Conservation (phyloP, 2,113 vertebrate genomes). For the Chaenogobius annularis region DNA sequence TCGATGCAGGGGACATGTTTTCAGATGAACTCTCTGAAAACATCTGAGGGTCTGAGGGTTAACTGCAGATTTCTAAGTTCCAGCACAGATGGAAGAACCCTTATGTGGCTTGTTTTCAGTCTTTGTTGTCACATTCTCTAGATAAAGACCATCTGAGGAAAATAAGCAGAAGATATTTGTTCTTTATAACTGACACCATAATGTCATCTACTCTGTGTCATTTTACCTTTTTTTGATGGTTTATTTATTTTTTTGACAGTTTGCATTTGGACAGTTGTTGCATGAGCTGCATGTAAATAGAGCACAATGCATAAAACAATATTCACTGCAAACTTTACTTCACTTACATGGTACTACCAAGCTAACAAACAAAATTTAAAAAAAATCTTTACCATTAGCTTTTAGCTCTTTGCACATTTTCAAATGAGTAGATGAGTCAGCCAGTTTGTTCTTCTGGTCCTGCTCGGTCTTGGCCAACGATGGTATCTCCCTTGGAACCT, state of each 20-base stretch:
- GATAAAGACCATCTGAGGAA: constrained; percentile 2
- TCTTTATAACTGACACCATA: not conserved
- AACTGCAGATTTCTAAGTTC: not conserved
- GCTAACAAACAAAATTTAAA: not conserved
- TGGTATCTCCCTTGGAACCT: not conserved
- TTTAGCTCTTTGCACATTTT: not conserved
- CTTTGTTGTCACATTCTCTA: constrained; percentile 12
- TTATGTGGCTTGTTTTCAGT: not conserved
- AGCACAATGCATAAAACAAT: not conserved
- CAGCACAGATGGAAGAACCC: not conserved
- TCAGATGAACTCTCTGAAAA: not conserved
- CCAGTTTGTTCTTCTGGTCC: not conserved
- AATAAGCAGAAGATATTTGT: not conserved
- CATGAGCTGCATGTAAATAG: not conserved
- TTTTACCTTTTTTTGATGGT: not conserved
- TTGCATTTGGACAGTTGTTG: not conserved
- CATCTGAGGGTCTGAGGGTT: not conserved
- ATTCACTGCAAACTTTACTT: too few species aligned
- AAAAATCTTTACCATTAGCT: not conserved
- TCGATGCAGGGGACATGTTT: too few species aligned
- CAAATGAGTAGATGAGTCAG: not conserved
- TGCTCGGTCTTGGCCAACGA: not conserved
- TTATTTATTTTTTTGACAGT: not conserved
- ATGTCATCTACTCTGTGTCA: not conserved
- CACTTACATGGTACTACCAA: not conserved